Percentiles rank a stretch among this genome's conserved stretches.
Conservation (phyloP, 2,888 invertebrate genomes). For the Leptopilina myrica region DNA sequence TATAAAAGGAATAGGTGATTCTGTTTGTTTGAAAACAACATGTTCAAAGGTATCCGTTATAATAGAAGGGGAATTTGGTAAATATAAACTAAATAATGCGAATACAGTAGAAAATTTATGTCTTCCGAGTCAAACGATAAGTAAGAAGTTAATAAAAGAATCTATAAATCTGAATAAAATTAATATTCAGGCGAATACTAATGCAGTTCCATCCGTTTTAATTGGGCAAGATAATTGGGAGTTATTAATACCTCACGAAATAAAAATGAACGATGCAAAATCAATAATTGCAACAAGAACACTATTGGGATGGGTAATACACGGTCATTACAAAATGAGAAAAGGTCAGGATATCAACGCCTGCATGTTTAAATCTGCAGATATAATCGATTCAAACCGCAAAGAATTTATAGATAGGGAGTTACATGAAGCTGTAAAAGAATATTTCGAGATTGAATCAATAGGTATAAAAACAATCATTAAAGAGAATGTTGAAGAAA, state of each 20-base stretch:
- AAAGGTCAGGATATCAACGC: too few relatives aligned
- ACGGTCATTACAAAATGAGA: too few relatives aligned
- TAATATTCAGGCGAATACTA: background rate
- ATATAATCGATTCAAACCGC: too few relatives aligned
- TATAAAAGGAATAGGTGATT: too few relatives aligned
- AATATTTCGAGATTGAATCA: conserved; percentile 32
- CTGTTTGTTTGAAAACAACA: too few relatives aligned
- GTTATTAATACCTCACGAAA: background rate
- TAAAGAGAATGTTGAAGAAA: background rate
- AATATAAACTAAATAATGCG: too few relatives aligned
- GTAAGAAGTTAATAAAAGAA: background rate
- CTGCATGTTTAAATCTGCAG: too few relatives aligned
- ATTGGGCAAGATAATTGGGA: conserved; percentile 48
- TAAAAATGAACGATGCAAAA: background rate
- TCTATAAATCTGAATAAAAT: background rate
- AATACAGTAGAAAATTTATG: too few relatives aligned
- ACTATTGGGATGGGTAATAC: conserved; percentile 35
- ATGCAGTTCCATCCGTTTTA: conserved; percentile 20
- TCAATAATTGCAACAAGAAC: conserved; percentile 2
- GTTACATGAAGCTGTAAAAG: conserved; percentile 3
- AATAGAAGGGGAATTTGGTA: too few relatives aligned
- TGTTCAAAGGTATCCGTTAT: too few relatives aligned
- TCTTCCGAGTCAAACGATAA: background rate
- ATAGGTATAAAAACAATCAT: conserved; percentile 1
- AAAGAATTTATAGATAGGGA: background rate